These are phyloP conservation scores for Apoda limacodes DNA, from an alignment of 2,888 invertebrate species.

Conservation along the genomic window DNA sequence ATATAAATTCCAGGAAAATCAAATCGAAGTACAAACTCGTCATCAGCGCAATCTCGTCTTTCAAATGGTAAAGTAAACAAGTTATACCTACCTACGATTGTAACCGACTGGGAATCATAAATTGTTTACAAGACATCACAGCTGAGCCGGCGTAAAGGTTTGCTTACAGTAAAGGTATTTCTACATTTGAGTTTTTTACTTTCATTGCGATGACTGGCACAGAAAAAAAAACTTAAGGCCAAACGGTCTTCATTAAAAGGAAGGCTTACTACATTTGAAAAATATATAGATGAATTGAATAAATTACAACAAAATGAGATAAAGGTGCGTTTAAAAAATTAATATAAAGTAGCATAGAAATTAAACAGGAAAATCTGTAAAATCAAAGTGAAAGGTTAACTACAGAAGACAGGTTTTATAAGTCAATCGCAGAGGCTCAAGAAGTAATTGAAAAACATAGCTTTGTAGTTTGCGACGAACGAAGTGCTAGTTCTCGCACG, in stretches of 20 bases:
- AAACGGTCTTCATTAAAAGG: constrained; percentile 5
- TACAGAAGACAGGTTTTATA: constrained; percentile 6
- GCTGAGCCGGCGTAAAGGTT: constrained; percentile 3
- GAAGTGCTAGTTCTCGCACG: constrained; percentile 1
- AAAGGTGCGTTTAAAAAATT: constrained; percentile 4
- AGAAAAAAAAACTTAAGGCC: constrained; percentile 2
- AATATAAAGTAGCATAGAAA: constrained; percentile 5
- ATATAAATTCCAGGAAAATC: too few relatives aligned
- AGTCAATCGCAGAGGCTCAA: constrained; percentile 2
- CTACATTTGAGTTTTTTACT: background rate
- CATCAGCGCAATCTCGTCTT: too few relatives aligned
- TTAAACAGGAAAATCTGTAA: constrained; percentile 3
- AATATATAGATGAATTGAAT: constrained; percentile 3
- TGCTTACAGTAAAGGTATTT: constrained; percentile 2
- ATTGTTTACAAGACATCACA: too few relatives aligned
- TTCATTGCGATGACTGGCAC: constrained; percentile 4
- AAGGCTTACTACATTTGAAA: constrained; percentile 6
- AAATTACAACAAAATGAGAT: constrained; percentile 3
- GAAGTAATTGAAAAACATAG: constrained; percentile 4
- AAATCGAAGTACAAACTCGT: too few relatives aligned
- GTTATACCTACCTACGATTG: too few relatives aligned
- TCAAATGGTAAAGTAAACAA: too few relatives aligned
- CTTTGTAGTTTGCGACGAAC: constrained; percentile 1
- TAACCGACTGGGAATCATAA: too few relatives aligned
- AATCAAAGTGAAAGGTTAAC: constrained; percentile 1